Percentiles rank a stretch among this genome's conserved stretches.
phyloP scores from a whole-genome alignment of 2,888 invertebrate species.

The Amorpha juglandis region DNA sequence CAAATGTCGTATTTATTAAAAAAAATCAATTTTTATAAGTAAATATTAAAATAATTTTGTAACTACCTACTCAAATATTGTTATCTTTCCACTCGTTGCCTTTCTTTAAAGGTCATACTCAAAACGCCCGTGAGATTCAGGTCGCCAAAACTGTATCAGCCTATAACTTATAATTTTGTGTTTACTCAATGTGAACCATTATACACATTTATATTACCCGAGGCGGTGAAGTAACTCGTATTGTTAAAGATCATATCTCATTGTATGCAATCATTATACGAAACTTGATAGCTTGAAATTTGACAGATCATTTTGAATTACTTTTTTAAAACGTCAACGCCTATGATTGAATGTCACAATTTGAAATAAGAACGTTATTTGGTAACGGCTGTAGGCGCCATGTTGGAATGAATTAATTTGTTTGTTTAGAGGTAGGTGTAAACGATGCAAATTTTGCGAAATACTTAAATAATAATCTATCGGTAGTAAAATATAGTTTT shows the following conservation, averaged over 20 bases:
- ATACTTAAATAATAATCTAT: too few relatives aligned
- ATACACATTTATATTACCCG: neutral
- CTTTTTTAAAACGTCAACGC: conserved; percentile 2
- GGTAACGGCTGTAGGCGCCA: neutral
- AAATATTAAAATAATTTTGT: too few relatives aligned
- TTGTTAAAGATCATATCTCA: conserved; percentile 13
- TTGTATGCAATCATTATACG: neutral
- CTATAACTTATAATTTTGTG: conserved; percentile 19
- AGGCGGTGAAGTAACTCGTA: conserved; percentile 1
- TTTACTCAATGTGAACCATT: neutral
- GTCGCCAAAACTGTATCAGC: conserved; percentile 1
- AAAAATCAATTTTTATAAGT: too few relatives aligned
- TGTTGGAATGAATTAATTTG: neutral
- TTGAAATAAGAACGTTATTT: conserved; percentile 1
- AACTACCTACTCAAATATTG: too few relatives aligned
- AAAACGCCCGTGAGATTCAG: conserved; percentile 26
- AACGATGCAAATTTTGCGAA: too few relatives aligned
- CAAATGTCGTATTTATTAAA: too few relatives aligned
- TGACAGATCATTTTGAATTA: conserved; percentile 2
- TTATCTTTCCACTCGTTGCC: too few relatives aligned
- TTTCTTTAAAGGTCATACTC: neutral
- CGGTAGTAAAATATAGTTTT: too few relatives aligned
- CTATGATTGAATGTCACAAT: conserved; percentile 8
- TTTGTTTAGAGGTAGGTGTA: neutral
- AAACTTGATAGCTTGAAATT: conserved; percentile 5